phyloP scores from a whole-genome alignment of 2,888 invertebrate genomes.

The Stenoptilia bipunctidactyla region DNA sequence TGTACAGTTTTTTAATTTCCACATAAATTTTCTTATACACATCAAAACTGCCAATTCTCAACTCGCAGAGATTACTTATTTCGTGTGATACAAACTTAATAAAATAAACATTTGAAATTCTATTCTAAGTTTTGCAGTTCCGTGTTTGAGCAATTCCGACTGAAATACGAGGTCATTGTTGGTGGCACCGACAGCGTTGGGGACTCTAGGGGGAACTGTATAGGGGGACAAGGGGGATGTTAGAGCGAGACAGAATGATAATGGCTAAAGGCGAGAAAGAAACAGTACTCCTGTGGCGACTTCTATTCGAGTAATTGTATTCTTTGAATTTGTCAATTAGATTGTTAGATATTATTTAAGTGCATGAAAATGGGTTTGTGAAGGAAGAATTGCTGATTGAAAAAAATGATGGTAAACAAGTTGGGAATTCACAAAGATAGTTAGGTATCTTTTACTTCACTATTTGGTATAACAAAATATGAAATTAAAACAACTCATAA shows the following conservation, averaged over 20 bases:
- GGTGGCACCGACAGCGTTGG: slow-evolving; percentile 53
- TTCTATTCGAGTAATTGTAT: slow-evolving; percentile 64
- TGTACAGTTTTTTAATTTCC: too few relatives aligned
- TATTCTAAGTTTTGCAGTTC: slow-evolving; percentile 60
- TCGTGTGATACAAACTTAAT: neutral
- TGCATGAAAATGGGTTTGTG: too few relatives aligned
- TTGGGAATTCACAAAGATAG: too few relatives aligned
- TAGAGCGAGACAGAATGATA: slow-evolving; percentile 48
- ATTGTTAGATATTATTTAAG: too few relatives aligned
- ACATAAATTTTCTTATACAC: too few relatives aligned
- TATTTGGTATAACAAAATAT: too few relatives aligned
- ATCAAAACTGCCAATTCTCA: too few relatives aligned
- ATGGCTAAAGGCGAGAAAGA: slow-evolving; percentile 62
- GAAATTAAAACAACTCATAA: too few relatives aligned
- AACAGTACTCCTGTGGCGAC: slow-evolving; percentile 59
- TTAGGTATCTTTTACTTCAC: too few relatives aligned
- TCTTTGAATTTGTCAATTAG: slow-evolving; percentile 54
- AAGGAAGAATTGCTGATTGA: too few relatives aligned
- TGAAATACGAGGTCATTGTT: slow-evolving; percentile 71
- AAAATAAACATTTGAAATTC: slow-evolving; percentile 16
- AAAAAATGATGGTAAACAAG: too few relatives aligned
- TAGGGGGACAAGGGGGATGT: slow-evolving; percentile 30
- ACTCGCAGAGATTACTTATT: neutral
- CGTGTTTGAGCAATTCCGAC: slow-evolving; percentile 66
- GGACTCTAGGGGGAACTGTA: slow-evolving; percentile 29